A percentile compares a stretch with the other conserved stretches of the same genome.
phyloP scores from a whole-genome alignment of 2,797 vertebrate species.

The Cyclura pinguis region DNA sequence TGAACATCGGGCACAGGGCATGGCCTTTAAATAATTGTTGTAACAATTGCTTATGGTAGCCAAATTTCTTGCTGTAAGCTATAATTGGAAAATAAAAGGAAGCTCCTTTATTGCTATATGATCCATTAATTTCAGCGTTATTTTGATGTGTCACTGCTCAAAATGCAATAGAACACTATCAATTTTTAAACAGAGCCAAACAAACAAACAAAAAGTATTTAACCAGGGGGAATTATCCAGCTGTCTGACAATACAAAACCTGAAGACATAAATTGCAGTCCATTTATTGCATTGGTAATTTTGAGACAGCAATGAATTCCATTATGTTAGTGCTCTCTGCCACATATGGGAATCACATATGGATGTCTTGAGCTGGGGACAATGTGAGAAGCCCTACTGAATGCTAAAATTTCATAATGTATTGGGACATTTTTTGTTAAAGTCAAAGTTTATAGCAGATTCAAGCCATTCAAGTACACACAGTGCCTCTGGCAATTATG shows the following conservation, averaged over 20 bases:
- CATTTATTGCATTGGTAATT: neutral
- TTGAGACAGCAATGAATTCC: neutral
- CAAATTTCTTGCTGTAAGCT: neutral
- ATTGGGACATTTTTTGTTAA: constrained; percentile 9
- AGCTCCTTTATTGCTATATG: neutral
- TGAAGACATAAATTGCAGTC: neutral
- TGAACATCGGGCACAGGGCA: no score
- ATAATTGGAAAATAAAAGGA: neutral
- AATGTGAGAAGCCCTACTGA: constrained; percentile 9
- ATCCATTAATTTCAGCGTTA: neutral
- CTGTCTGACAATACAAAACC: neutral
- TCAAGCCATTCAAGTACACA: constrained; percentile 8
- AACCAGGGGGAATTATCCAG: constrained; percentile 8
- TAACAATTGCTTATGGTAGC: neutral
- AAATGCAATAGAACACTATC: neutral
- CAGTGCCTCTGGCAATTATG: constrained; percentile 21
- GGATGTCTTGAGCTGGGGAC: neutral
- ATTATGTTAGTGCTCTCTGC: neutral
- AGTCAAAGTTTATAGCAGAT: constrained; percentile 17
- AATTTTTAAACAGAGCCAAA: neutral
- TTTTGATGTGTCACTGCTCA: neutral
- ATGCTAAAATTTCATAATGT: constrained; percentile 33
- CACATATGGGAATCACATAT: neutral
- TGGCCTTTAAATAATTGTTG: neutral
- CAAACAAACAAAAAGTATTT: neutral